These are phyloP conservation scores for Agrypnia vestita DNA, from an alignment of 1,140 invertebrate species.

Conservation along the genomic window DNA sequence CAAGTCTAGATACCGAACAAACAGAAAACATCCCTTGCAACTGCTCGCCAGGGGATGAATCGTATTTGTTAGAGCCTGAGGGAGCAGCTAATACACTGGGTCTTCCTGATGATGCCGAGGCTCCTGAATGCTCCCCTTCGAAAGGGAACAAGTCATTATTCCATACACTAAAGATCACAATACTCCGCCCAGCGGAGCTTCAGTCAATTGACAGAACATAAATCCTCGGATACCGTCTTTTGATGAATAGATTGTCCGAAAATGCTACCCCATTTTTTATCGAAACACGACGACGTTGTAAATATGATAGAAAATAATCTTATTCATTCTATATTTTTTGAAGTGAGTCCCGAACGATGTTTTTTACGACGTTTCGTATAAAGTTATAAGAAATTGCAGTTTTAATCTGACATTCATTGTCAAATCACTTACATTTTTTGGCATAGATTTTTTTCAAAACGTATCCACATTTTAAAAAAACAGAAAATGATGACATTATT, in stretches of 20 bases:
- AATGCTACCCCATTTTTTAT: neutral
- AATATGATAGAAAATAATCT: conserved; percentile 1
- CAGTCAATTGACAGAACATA: conserved; percentile 26
- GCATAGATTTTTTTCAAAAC: too few relatives aligned
- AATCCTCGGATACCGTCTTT: neutral
- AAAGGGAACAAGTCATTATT: conserved; percentile 39
- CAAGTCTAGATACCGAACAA: neutral
- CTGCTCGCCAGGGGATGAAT: neutral
- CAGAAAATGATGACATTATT: too few relatives aligned
- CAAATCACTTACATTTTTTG: too few relatives aligned
- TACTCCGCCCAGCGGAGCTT: conserved; percentile 43
- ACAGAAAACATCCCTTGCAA: conserved; percentile 8
- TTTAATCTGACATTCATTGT: too few relatives aligned
- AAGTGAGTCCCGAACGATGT: too few relatives aligned
- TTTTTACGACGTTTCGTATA: too few relatives aligned
- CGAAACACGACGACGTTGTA: neutral
- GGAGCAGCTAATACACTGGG: neutral
- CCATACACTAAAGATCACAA: conserved; percentile 30
- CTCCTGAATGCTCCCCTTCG: conserved; percentile 32
- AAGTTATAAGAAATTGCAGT: too few relatives aligned
- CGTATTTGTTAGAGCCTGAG: neutral
- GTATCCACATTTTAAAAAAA: too few relatives aligned
- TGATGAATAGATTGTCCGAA: conserved; percentile 20
- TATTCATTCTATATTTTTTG: conserved; percentile 2
- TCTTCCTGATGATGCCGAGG: neutral